Conservation (phyloP, 1,140 invertebrate genomes). For the Megathymus violae region DNA sequence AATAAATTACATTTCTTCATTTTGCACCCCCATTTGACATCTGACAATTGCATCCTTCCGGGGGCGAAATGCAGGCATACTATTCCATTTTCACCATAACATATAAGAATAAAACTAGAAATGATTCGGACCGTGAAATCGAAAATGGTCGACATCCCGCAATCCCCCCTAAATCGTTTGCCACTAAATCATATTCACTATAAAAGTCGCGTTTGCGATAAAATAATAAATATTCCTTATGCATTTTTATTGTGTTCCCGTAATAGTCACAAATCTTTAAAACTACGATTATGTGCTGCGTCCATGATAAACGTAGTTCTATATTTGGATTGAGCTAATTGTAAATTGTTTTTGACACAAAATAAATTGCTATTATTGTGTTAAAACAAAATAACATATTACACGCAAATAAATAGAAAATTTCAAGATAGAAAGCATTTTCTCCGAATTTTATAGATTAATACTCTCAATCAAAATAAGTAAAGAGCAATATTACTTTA, state of each 20-base stretch:
- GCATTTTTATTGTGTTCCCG: slow-evolving; percentile 49
- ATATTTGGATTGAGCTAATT: neutral
- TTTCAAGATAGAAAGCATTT: too few relatives aligned
- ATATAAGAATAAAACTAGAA: slow-evolving; percentile 26
- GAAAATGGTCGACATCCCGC: slow-evolving; percentile 54
- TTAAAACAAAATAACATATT: too few relatives aligned
- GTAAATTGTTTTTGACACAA: too few relatives aligned
- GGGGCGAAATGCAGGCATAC: slow-evolving; percentile 25
- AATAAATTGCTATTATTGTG: too few relatives aligned
- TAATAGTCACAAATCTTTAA: slow-evolving; percentile 31
- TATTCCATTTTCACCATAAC: slow-evolving; percentile 21
- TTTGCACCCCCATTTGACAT: slow-evolving; percentile 20
- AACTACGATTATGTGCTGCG: neutral
- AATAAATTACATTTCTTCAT: slow-evolving; percentile 2
- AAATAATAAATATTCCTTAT: slow-evolving; percentile 60
- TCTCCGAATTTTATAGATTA: too few relatives aligned
- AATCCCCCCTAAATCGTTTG: slow-evolving; percentile 51
- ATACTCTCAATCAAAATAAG: too few relatives aligned
- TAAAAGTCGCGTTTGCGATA: slow-evolving; percentile 52
- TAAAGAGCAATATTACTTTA: too few relatives aligned
- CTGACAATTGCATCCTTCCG: slow-evolving; percentile 31
- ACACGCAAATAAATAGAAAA: too few relatives aligned
- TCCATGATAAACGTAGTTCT: neutral
- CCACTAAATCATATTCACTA: slow-evolving; percentile 58
- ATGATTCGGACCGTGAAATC: slow-evolving; percentile 54